Conservation (phyloP, 2,888 invertebrate genomes). For the Griposia aprilina region DNA sequence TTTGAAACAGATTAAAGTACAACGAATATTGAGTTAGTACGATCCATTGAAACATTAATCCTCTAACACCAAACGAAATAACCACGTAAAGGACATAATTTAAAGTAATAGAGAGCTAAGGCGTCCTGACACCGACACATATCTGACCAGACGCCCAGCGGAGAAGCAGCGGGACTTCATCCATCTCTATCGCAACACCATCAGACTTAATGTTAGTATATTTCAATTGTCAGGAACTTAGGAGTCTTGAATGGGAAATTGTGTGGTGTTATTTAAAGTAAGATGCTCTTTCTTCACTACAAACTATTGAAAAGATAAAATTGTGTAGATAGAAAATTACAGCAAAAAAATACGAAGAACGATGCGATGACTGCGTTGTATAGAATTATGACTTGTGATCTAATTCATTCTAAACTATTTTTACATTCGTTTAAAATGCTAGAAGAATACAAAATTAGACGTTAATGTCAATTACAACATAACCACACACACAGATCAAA, state of each 20-base stretch:
- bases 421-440: too few species aligned
- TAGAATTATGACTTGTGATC: too few species aligned
- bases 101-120: slow-evolving; percentile 41
- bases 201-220: slow-evolving; percentile 62
- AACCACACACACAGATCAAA: too few species aligned
- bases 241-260: slow-evolving; percentile 33
- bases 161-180: slow-evolving; percentile 65
- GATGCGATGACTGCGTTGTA: too few species aligned
- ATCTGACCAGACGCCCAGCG: slow-evolving; percentile 63
- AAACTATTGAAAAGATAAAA: too few species aligned
- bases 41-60: neutral
- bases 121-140: slow-evolving; percentile 49
- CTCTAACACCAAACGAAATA: neutral
- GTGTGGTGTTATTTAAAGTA: slow-evolving; percentile 8
- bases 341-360: too few species aligned
- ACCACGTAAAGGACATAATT: slow-evolving; percentile 49
- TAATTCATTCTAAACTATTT: too few species aligned
- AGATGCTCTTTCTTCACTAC: neutral
- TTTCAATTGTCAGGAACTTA: slow-evolving; percentile 51
- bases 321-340: neutral
- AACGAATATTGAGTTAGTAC: too few species aligned
- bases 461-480: too few species aligned
- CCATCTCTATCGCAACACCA: slow-evolving; percentile 46
- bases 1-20: neutral
- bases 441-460: neutral